phyloP scores from a whole-genome alignment of 2,888 invertebrate genomes.

The Polymixis lichenea region DNA sequence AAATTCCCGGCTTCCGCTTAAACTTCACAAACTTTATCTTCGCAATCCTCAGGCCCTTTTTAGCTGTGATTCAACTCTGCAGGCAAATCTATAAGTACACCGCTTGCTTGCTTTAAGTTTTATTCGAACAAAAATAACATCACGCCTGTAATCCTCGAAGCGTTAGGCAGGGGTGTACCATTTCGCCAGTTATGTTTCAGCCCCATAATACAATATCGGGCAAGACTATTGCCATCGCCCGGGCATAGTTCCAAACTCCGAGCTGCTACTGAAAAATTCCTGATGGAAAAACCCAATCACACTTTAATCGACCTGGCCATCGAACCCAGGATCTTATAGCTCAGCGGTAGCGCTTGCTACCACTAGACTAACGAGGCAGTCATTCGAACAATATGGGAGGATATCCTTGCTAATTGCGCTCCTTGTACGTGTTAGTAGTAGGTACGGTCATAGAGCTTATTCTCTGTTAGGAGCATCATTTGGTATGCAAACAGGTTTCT shows the following conservation, averaged over 20 bases:
- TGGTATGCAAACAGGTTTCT: constrained; percentile 18
- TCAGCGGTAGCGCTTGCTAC: background rate
- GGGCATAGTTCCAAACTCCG: no score
- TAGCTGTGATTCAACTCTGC: constrained; percentile 34
- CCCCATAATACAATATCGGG: no score
- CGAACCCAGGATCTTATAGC: background rate
- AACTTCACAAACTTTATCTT: constrained; percentile 52
- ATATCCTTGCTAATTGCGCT: constrained; percentile 36
- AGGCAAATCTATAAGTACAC: constrained; percentile 13
- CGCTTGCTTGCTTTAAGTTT: constrained; percentile 23
- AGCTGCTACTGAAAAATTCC: background rate
- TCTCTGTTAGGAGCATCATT: constrained; percentile 10
- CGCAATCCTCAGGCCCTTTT: constrained; percentile 32
- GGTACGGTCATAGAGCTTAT: background rate
- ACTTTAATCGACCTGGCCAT: background rate
- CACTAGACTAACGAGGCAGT: no score
- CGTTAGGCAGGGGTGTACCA: background rate
- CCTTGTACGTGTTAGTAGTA: constrained; percentile 13
- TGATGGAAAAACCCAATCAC: background rate
- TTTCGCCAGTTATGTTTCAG: background rate
- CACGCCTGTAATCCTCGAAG: background rate
- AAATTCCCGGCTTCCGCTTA: constrained; percentile 41
- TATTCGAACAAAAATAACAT: background rate
- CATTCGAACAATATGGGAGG: background rate
- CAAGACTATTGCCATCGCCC: no score